A percentile compares a stretch with the other conserved stretches of the same genome.
These are phyloP conservation scores for Oplegnathus fasciatus DNA, from an alignment of 2,113 vertebrate genomes.

Conservation along the genomic window DNA sequence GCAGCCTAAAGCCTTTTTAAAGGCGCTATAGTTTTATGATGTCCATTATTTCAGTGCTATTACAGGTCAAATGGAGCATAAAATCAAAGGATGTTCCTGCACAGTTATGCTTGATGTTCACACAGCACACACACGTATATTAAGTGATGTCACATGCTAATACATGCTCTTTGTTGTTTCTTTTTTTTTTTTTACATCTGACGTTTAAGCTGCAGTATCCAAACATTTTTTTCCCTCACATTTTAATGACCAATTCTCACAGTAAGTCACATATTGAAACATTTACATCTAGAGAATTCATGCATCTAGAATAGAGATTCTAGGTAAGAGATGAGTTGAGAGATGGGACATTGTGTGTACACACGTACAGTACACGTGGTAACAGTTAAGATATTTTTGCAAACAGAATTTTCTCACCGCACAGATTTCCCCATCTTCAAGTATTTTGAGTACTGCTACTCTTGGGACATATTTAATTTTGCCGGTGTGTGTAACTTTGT, in stretches of 20 bases:
- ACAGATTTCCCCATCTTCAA: neutral
- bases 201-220: neutral
- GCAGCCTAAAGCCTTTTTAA: constrained; percentile 22
- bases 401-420: neutral
- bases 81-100: constrained; percentile 37
- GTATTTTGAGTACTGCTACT: neutral
- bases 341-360: neutral
- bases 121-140: neutral
- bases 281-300: neutral
- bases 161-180: neutral
- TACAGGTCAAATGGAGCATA: constrained; percentile 58
- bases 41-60: constrained; percentile 58
- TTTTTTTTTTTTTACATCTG: neutral
- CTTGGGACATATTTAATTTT: neutral
- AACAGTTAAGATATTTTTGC: neutral
- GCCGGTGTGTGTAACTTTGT: neutral
- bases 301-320: too few relatives aligned
- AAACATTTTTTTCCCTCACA: neutral
- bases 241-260: neutral
- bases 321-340: too few relatives aligned
- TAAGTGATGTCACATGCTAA: neutral
- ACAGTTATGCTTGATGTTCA: constrained; percentile 29
- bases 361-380: neutral
- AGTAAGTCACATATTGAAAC: neutral
- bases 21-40: constrained; percentile 44